Evolutionary conservation across 2,113 vertebrate genomes (phyloP).

Genomic region (Nyctereutes procyonoides): DNA sequence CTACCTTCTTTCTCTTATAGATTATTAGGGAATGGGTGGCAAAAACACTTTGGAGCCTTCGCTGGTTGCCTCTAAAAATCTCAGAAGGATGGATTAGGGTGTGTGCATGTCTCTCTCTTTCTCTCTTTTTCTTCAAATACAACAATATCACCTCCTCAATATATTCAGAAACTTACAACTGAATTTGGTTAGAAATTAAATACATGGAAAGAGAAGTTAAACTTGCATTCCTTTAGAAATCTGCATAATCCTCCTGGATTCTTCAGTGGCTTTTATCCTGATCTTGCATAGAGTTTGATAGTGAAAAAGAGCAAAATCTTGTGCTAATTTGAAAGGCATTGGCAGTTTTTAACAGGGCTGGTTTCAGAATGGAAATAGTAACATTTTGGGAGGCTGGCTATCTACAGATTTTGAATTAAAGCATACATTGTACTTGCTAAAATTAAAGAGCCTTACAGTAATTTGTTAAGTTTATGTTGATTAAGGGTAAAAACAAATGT

Average conservation of each 20-base stretch:
- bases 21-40: not conserved
- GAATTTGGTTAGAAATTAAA: constrained; percentile 48
- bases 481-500: constrained; percentile 14
- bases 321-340: constrained; percentile 43
- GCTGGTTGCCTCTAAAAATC: constrained; percentile 34
- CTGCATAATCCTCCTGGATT: not conserved
- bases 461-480: constrained; percentile 47
- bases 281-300: constrained; percentile 39
- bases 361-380: constrained; percentile 48
- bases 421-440: constrained; percentile 21
- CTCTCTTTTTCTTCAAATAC: not conserved
- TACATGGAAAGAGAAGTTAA: constrained; percentile 43
- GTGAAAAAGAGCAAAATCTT: constrained; percentile 20
- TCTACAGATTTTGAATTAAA: constrained; percentile 48
- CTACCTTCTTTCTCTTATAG: not conserved
- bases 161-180: constrained; percentile 11
- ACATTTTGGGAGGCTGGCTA: constrained; percentile 15
- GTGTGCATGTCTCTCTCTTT: not conserved
- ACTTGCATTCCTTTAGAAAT: constrained; percentile 54
- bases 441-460: constrained; percentile 27
- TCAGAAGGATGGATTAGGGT: not conserved
- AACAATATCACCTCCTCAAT: not conserved
- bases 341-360: constrained; percentile 11
- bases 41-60: not conserved
- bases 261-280: not conserved